Conservation (phyloP, 23 tunicate species). For the Botrylloides violaceus region DNA sequence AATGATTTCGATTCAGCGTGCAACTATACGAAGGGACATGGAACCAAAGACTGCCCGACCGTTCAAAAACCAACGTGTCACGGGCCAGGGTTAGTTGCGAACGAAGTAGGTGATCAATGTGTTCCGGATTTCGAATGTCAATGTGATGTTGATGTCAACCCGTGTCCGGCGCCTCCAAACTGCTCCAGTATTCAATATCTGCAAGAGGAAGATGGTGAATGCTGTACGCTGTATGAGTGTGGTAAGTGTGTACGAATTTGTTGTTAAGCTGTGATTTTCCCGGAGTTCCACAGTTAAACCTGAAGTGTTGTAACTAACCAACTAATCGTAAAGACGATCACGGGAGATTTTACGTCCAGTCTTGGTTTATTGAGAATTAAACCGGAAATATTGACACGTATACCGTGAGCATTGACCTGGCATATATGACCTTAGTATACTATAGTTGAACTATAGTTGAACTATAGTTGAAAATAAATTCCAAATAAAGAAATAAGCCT, state of each 20-base stretch:
- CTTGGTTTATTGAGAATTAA: too few relatives aligned
- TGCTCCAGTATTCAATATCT: constrained; percentile 54
- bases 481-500: too few relatives aligned
- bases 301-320: too few relatives aligned
- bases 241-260: constrained; percentile 60
- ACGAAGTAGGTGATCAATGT: constrained; percentile 44
- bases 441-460: too few relatives aligned
- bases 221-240: constrained; percentile 72
- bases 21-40: constrained; percentile 49
- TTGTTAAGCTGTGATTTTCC: too few relatives aligned
- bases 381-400: too few relatives aligned
- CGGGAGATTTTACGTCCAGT: too few relatives aligned
- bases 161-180: constrained; percentile 48
- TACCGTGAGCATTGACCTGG: too few relatives aligned
- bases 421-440: too few relatives aligned
- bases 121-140: constrained; percentile 68
- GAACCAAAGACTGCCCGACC: constrained; percentile 33
- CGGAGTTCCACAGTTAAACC: too few relatives aligned
- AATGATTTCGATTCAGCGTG: constrained; percentile 42
- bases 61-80: constrained; percentile 41
- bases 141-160: constrained; percentile 53
- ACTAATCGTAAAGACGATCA: too few relatives aligned
- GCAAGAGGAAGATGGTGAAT: constrained; percentile 44
- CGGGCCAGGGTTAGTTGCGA: constrained; percentile 45
- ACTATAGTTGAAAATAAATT: too few relatives aligned